phyloP scores from a whole-genome alignment of 2,113 vertebrate species.

The Oncorhynchus gorbuscha region DNA sequence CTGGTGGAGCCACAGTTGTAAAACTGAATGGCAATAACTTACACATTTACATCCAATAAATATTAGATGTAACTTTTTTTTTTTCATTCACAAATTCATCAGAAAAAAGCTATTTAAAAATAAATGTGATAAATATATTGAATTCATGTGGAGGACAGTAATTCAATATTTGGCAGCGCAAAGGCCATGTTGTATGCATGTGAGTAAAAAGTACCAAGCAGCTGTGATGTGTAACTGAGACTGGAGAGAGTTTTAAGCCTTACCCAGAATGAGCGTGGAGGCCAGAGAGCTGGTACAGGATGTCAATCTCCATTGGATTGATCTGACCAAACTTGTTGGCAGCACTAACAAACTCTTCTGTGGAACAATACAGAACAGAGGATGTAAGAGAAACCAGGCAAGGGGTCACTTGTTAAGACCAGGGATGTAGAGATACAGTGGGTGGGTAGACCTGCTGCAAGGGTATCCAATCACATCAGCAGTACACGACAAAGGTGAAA shows the following conservation, averaged over 20 bases:
- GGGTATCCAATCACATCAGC: background rate
- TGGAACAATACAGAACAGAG: conserved; percentile 24
- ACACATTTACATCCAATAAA: conserved; percentile 67
- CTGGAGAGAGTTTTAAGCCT: conserved; percentile 40
- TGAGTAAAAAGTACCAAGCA: too few relatives aligned
- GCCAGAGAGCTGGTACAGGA: conserved; percentile 87
- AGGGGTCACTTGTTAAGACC: too few relatives aligned
- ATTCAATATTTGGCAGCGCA: background rate
- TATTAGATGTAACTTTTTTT: conserved; percentile 56
- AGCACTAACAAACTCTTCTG: conserved; percentile 88
- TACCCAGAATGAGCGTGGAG: conserved; percentile 92
- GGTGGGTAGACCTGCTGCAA: background rate
- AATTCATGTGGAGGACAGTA: conserved; percentile 12
- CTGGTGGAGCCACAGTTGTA: conserved; percentile 62
- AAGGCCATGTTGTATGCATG: conserved; percentile 5
- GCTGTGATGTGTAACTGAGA: background rate
- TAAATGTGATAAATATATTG: conserved; percentile 22
- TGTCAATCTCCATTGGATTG: conserved; percentile 92
- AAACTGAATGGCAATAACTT: conserved; percentile 63
- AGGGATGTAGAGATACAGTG: conserved; percentile 1
- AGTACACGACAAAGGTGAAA: background rate
- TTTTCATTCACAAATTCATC: conserved; percentile 52
- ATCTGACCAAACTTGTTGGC: conserved; percentile 92
- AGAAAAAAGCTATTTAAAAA: conserved; percentile 26
- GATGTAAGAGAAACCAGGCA: background rate